These are phyloP conservation scores for Flexamia atlantica DNA, from an alignment of 2,888 invertebrate species.

Conservation along the genomic window DNA sequence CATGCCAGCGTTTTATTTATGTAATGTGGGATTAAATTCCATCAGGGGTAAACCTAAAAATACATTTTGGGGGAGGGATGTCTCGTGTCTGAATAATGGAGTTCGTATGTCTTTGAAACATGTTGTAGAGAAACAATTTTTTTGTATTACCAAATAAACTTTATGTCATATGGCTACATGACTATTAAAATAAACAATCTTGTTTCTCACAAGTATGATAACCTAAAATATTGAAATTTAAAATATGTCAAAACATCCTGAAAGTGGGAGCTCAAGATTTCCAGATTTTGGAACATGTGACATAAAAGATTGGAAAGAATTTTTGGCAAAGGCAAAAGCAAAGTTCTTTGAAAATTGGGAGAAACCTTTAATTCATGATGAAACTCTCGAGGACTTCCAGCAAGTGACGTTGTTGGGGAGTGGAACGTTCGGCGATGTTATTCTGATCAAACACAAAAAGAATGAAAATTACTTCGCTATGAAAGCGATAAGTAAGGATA, in stretches of 20 bases:
- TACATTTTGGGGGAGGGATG: too few species aligned
- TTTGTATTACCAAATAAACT: too few species aligned
- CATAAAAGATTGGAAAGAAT: background rate
- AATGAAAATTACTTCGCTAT: conserved; percentile 78
- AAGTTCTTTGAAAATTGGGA: background rate
- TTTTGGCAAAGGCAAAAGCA: background rate
- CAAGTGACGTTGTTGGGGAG: conserved; percentile 75
- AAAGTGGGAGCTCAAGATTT: background rate
- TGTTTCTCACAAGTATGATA: too few species aligned
- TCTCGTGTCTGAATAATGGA: too few species aligned
- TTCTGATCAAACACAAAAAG: conserved; percentile 79
- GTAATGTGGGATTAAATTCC: too few species aligned
- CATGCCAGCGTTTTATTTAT: too few species aligned
- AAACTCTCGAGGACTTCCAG: background rate
- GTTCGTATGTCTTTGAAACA: too few species aligned
- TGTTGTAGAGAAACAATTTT: too few species aligned
- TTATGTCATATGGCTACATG: too few species aligned
- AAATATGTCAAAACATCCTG: background rate
- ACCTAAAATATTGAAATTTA: too few species aligned
- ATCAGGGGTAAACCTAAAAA: too few species aligned
- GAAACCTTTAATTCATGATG: background rate
- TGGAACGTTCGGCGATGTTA: conserved; percentile 81
- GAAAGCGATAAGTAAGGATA: conserved; percentile 81
- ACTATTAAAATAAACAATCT: too few species aligned
- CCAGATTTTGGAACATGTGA: conserved; percentile 25